phyloP scores from a whole-genome alignment of 2,797 vertebrate genomes.

The Gymnoscopelus microlampas region DNA sequence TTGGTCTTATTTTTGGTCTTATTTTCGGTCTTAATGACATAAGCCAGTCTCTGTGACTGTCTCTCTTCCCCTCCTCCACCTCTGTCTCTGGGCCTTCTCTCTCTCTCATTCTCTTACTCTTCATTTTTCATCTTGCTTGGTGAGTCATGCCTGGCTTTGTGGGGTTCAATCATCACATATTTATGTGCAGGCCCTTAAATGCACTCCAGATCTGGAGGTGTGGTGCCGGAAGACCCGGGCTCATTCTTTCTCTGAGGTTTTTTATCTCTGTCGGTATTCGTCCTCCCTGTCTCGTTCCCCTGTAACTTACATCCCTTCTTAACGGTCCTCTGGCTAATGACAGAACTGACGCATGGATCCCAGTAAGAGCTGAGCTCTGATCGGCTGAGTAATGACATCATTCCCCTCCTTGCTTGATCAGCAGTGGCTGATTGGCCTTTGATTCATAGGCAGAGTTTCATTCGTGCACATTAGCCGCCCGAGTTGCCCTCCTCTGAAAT shows the following conservation, averaged over 20 bases:
- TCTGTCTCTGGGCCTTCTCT: constrained; percentile 15
- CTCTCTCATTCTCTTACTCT: constrained; percentile 10
- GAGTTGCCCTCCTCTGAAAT: constrained; percentile 28
- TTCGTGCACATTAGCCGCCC: constrained; percentile 42
- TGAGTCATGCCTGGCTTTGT: constrained; percentile 49
- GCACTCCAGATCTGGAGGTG: constrained; percentile 50
- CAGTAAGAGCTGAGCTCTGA: constrained; percentile 40
- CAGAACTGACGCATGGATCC: constrained; percentile 38
- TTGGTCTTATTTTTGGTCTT: no score
- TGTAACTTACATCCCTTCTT: constrained; percentile 35
- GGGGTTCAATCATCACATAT: constrained; percentile 63
- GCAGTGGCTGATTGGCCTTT: constrained; percentile 47
- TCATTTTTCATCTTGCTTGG: constrained; percentile 38
- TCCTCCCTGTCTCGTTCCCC: constrained; percentile 43
- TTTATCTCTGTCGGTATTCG: constrained; percentile 51
- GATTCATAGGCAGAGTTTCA: constrained; percentile 27
- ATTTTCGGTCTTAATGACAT: not conserved
- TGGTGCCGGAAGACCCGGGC: constrained; percentile 48
- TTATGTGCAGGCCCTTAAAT: constrained; percentile 59
- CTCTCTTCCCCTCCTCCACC: constrained; percentile 14
- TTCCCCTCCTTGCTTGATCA: constrained; percentile 23
- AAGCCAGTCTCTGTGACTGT: not conserved
- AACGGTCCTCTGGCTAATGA: constrained; percentile 43
- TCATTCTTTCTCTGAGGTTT: constrained; percentile 49
- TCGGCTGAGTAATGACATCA: constrained; percentile 30